Evolutionary conservation across 1,140 invertebrate genomes (phyloP).

Genomic region (Bombus turneri): DNA sequence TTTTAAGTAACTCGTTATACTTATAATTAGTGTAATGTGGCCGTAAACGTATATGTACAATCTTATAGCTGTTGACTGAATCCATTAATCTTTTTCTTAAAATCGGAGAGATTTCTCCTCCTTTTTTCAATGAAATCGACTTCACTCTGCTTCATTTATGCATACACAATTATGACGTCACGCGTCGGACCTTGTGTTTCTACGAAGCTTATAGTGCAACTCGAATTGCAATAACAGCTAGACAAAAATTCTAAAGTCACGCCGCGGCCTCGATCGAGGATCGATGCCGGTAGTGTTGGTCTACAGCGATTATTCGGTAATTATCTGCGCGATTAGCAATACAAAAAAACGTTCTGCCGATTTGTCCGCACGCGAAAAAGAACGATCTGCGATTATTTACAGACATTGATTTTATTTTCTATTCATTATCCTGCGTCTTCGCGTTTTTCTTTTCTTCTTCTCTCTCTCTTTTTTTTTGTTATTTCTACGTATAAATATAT

Average conservation of each 20-base stretch:
- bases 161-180: not conserved
- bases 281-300: not conserved
- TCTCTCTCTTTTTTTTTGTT: not conserved
- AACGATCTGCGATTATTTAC: conserved; percentile 32
- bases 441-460: not conserved
- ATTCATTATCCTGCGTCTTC: not conserved
- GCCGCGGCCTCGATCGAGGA: not conserved
- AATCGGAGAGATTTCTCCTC: not conserved
- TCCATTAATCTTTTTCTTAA: not conserved
- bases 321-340: not conserved
- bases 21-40: conserved; percentile 6
- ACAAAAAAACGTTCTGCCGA: not conserved
- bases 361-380: not conserved
- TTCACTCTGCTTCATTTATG: not conserved
- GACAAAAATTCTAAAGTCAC: conserved; percentile 8
- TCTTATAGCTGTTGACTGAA: conserved; percentile 6
- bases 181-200: not conserved
- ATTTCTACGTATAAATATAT: conserved; percentile 26
- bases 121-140: not conserved
- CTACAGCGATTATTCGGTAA: conserved; percentile 8
- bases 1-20: conserved; percentile 13
- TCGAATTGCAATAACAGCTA: conserved; percentile 4
- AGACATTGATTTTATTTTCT: conserved; percentile 6
- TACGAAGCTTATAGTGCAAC: conserved; percentile 1
- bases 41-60: conserved; percentile 33